Evolutionary conservation across 2,888 invertebrate genomes (phyloP), one percentile per base, ranked within the genome.

Genomic region (Euplagia quadripunctaria): DNA sequence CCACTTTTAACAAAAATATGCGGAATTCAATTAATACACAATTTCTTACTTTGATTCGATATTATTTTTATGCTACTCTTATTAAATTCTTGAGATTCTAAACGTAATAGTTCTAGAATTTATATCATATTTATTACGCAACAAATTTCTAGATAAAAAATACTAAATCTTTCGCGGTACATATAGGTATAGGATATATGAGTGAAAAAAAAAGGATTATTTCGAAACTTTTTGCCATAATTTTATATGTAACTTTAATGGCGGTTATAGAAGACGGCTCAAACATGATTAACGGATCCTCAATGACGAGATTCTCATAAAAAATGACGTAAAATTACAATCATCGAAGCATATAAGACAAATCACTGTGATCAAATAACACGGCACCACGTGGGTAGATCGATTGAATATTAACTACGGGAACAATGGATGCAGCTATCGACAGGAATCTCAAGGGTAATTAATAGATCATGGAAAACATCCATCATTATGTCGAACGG

Each of bases 311-410:
- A 74, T 74, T 77, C 81, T 78, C 74, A 81, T 78, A 83, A 81
- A 85, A 85, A 84, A 86, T 80, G 79, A 84, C 81, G 84, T 88
- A 79, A 84, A 87, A 87, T 90, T 89, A 88, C 87, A 88, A 89
- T 87, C 92, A 89, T 82, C 88, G 89, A 89, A 84, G 91, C 91
- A 87, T 88, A 88, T 79, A 93, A 92, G 94, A 95, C 94, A 92
- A 94, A 94, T 95, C 90, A 90, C 89, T 84, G 84, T 85, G 90
- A 89, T 90, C 89, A 89, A 91, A 90, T 88, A 88, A 94, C 92
- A 91, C 88, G 94, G 93, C 93, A 93, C 88, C 92, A 91, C 92
- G 93, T 92, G 87, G 93, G 91, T 93, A 94, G 95, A 95, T 94
- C 88, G 93, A 96, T 94, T 88, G 88, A 87, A 79, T 52, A 78